These are phyloP conservation scores for Podotricha telesiphe DNA, from an alignment of 2,888 invertebrate species.

Conservation along the genomic window DNA sequence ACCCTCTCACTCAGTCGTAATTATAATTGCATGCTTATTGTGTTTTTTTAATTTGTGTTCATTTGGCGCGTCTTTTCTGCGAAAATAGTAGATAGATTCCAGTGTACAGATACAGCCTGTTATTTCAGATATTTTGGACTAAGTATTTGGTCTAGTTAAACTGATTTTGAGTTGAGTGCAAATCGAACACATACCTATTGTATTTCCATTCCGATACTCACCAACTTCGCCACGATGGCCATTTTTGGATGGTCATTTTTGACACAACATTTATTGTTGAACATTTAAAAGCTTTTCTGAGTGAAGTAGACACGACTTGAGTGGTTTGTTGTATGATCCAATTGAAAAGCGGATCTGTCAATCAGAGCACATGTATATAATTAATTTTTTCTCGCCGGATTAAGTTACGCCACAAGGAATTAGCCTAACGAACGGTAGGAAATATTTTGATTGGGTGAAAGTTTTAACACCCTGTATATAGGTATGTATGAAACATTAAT, in stretches of 20 bases:
- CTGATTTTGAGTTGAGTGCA: too few relatives aligned
- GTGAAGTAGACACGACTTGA: background rate
- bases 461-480: conserved; percentile 27
- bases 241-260: too few relatives aligned
- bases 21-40: background rate
- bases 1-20: conserved; percentile 11
- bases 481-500: background rate
- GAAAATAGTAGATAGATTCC: too few relatives aligned
- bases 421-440: conserved; percentile 31
- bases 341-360: conserved; percentile 58
- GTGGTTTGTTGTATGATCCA: conserved; percentile 19
- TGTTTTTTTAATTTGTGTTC: conserved; percentile 2
- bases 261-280: background rate
- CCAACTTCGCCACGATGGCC: too few relatives aligned
- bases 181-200: too few relatives aligned
- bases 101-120: too few relatives aligned
- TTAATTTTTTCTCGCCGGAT: conserved; percentile 52
- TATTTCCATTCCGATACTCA: too few relatives aligned
- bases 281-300: conserved; percentile 11
- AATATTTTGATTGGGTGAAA: conserved; percentile 30
- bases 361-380: conserved; percentile 52
- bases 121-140: too few relatives aligned
- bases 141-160: too few relatives aligned
- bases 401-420: conserved; percentile 44
- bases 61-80: too few relatives aligned